Conservation (phyloP, 1,140 invertebrate species). For the Acromyrmex echinatior region DNA sequence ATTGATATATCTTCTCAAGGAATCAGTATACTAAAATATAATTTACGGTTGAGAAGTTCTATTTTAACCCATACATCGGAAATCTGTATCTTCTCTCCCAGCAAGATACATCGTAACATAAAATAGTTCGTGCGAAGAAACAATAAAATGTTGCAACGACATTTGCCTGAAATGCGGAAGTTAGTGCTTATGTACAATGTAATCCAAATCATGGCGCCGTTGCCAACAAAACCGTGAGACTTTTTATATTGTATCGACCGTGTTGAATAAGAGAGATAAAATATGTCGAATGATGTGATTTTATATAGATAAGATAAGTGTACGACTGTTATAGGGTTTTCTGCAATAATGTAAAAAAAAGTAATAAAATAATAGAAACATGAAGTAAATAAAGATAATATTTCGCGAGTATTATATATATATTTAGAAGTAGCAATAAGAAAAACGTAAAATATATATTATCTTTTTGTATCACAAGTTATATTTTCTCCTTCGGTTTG, state of each 20-base stretch:
- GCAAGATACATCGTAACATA: neutral
- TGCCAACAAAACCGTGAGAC: conserved; percentile 27
- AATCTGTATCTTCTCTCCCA: conserved; percentile 29
- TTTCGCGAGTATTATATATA: neutral
- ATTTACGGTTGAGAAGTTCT: neutral
- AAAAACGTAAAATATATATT: conserved; percentile 18
- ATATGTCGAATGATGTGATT: conserved; percentile 17
- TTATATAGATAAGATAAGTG: neutral
- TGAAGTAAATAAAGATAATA: neutral
- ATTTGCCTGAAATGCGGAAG: conserved; percentile 41
- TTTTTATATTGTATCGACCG: conserved; percentile 38
- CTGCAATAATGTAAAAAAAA: neutral
- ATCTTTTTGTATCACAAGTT: neutral
- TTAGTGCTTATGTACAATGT: conserved; percentile 42
- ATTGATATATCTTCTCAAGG: neutral
- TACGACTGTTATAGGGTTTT: neutral
- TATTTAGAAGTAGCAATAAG: neutral
- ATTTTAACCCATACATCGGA: conserved; percentile 24
- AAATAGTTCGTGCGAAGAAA: conserved; percentile 29
- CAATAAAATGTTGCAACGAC: conserved; percentile 43
- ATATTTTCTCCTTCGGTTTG: neutral
- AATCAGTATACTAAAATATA: neutral
- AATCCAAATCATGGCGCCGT: conserved; percentile 5
- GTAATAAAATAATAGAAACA: neutral
- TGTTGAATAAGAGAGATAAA: conserved; percentile 45